Evolutionary conservation across 2,797 vertebrate genomes (phyloP).

Genomic region (Epinephelus awoara): DNA sequence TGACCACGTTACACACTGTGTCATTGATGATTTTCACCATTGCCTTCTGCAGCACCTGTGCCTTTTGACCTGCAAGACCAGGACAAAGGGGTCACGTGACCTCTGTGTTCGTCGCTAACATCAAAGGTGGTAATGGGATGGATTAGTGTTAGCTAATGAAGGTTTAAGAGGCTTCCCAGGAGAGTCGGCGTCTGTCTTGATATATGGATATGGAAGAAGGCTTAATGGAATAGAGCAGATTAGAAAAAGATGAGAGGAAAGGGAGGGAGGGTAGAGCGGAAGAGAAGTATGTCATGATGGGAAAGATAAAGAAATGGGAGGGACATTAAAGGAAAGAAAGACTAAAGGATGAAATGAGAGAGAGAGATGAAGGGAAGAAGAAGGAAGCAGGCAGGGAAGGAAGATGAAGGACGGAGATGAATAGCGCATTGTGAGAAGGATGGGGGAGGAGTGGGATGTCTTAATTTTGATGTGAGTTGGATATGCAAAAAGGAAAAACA

Average conservation of each 20-base stretch:
- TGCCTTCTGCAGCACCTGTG: slow-evolving; percentile 84
- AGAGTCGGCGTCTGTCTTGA: slow-evolving; percentile 65
- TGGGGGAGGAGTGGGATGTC: slow-evolving; percentile 52
- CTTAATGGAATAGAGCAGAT: slow-evolving; percentile 78
- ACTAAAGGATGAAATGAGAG: slow-evolving; percentile 54
- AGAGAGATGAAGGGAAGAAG: slow-evolving; percentile 58
- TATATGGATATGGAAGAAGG: slow-evolving; percentile 70
- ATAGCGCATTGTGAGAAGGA: slow-evolving; percentile 53
- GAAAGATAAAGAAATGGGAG: slow-evolving; percentile 63
- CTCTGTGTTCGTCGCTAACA: slow-evolving; percentile 57
- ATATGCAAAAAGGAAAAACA: slow-evolving; percentile 49
- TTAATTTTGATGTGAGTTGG: slow-evolving; percentile 57
- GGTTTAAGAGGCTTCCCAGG: slow-evolving; percentile 74
- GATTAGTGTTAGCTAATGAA: slow-evolving; percentile 79
- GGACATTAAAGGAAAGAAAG: slow-evolving; percentile 68
- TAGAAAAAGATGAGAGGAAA: slow-evolving; percentile 74
- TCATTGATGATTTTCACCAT: slow-evolving; percentile 89
- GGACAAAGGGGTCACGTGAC: slow-evolving; percentile 63
- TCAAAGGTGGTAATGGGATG: slow-evolving; percentile 74
- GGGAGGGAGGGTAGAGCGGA: slow-evolving; percentile 55
- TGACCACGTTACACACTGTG: slow-evolving; percentile 83
- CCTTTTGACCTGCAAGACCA: slow-evolving; percentile 65
- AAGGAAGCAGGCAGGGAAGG: slow-evolving; percentile 31
- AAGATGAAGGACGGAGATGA: slow-evolving; percentile 64
- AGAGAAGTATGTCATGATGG: slow-evolving; percentile 66